A percentile compares a stretch with the other conserved stretches of the same genome.
These are phyloP conservation scores for Thelaira solivaga DNA, from an alignment of 2,888 invertebrate genomes.

Conservation along the genomic window DNA sequence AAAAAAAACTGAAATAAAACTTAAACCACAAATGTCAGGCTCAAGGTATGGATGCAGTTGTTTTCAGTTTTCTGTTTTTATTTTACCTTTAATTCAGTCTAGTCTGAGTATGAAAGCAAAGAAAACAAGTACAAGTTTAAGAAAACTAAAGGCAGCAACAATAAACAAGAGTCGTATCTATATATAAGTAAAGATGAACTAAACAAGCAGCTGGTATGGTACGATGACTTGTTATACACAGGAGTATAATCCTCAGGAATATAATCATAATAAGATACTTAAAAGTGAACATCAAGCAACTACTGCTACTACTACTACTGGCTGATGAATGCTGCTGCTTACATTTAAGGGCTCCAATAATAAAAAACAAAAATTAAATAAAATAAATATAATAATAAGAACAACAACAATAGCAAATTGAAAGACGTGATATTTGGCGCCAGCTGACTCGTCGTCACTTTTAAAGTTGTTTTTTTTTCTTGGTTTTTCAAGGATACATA, in stretches of 20 bases:
- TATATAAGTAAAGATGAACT: background rate
- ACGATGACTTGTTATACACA: constrained; percentile 51
- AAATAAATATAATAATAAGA: background rate
- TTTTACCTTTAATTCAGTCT: constrained; percentile 26
- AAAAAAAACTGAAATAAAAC: no score
- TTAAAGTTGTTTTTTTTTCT: constrained; percentile 31
- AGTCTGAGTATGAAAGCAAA: constrained; percentile 33
- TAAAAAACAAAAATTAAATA: constrained; percentile 8
- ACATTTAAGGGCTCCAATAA: background rate
- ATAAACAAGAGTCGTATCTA: background rate
- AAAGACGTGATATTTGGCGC: constrained; percentile 57
- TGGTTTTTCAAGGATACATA: constrained; percentile 13
- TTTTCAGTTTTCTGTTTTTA: background rate
- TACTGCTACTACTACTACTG: background rate
- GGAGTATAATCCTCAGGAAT: constrained; percentile 55
- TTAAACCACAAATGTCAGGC: constrained; percentile 58
- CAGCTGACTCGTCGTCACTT: constrained; percentile 55
- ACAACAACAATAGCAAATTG: constrained; percentile 12
- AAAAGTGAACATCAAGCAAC: constrained; percentile 42
- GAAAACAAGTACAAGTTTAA: constrained; percentile 11
- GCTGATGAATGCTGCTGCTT: background rate
- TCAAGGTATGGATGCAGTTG: constrained; percentile 37
- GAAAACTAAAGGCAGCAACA: constrained; percentile 5
- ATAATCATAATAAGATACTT: constrained; percentile 53
- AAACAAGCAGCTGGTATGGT: background rate